Evolutionary conservation across 1,140 invertebrate species (phyloP), one percentile per base, ranked within the genome.

Genomic region (Zaprionus lachaisei): DNA sequence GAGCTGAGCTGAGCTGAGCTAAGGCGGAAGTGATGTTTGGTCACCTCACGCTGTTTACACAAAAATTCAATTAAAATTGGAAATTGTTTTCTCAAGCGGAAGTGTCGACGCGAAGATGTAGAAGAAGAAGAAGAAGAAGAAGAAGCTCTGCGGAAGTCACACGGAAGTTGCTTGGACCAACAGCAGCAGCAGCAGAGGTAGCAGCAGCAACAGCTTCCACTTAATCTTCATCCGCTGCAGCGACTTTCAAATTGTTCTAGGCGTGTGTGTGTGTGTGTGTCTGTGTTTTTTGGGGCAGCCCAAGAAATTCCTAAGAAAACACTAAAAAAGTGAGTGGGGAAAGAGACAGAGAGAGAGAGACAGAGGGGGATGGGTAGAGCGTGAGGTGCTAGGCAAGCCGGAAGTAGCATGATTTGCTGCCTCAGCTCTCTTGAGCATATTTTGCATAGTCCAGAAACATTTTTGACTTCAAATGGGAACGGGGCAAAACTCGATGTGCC

Each of bases 31-130:
- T 77, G 71, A 60, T 67, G 80, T 66, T 71, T 63, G 81, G 80
- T 83, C 81, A 83, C 60, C 72, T 84, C 77, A 65, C 63, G 70
- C 56, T 90, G 85, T 85, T 89, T 90, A 89, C 81, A 90, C 85
- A 76, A 89, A 89, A 90, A 91, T 90, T 89, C 85, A 89, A 89
- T 89, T 89, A 90, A 89, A 81, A 85, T 75, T 81, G 75, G 65
- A 81, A 74, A 78, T 81, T 81, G 81, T 74, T 89, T 72, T 68
- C 86, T 66, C 62, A 61, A 85, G 75, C 85, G 85, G 85, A 89
- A 82, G 85, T 85, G 31, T 34, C 31, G 31, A 34, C 31, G 31
- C 31, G 3, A 34, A 63, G 75, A 31, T 41, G 65, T 20, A 22
- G 37, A 1, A 9, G n/a, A 28, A 49, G 62, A 44, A 38, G 49